Evolutionary conservation across 2,113 vertebrate genomes (phyloP).

Genomic region (Tricholaema leucomelas): DNA sequence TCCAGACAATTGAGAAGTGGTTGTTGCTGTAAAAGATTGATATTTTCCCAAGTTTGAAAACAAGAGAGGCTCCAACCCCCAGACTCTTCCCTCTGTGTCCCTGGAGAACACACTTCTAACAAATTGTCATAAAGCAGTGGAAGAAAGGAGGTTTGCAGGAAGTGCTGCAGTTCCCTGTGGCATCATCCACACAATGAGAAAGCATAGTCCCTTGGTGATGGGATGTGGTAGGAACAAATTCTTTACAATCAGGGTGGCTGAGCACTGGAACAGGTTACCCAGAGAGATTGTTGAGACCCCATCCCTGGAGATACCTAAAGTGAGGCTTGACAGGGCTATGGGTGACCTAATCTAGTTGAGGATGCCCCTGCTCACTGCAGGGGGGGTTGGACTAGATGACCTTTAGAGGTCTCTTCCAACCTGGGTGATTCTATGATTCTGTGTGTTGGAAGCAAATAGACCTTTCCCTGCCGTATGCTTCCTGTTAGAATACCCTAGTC

Average conservation of each 20-base stretch:
- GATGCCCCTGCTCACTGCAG: no score
- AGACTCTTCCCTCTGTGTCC: background rate
- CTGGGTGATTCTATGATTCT: no score
- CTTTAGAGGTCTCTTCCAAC: no score
- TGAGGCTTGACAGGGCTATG: no score
- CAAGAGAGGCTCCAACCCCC: background rate
- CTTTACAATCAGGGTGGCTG: no score
- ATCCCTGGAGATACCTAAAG: no score
- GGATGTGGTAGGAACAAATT: no score
- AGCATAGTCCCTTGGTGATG: background rate
- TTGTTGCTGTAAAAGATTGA: background rate
- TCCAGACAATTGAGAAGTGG: background rate
- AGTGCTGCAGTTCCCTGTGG: conserved; percentile 13
- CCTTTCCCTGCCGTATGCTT: background rate
- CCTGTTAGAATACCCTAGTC: background rate
- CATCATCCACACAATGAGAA: conserved; percentile 5
- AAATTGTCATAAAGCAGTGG: background rate
- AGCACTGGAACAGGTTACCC: no score
- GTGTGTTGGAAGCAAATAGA: background rate
- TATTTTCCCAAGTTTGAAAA: background rate
- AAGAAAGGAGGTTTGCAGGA: conserved; percentile 11
- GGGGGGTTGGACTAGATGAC: no score
- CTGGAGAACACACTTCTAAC: conserved; percentile 10
- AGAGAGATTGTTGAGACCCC: no score
- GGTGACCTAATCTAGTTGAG: no score